Conservation (phyloP, 2,113 vertebrate genomes). For the Setophaga kirtlandii region DNA sequence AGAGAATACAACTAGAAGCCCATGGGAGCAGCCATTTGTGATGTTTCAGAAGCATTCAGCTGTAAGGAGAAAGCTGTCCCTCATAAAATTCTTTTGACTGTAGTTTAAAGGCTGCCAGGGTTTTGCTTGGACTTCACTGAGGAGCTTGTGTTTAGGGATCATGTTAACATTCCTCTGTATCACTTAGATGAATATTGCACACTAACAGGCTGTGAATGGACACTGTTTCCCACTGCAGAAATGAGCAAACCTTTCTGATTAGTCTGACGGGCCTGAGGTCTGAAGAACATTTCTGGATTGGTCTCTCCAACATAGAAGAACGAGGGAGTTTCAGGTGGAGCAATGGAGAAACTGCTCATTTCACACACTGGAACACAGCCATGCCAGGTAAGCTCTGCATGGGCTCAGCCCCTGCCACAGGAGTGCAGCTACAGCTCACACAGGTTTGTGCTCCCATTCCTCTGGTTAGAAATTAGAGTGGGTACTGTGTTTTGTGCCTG, state of each 20-base stretch:
- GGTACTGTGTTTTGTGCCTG: neutral
- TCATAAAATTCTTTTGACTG: neutral
- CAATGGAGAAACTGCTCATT: slow-evolving; percentile 71
- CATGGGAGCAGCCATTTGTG: neutral
- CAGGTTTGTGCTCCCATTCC: neutral
- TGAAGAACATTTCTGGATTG: slow-evolving; percentile 90
- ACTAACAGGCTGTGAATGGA: neutral
- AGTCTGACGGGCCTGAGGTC: slow-evolving; percentile 84
- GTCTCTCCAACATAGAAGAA: slow-evolving; percentile 78
- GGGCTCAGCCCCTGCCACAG: neutral
- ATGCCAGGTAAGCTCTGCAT: slow-evolving; percentile 84
- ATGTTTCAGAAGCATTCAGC: neutral
- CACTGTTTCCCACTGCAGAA: slow-evolving; percentile 70
- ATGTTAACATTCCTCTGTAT: neutral
- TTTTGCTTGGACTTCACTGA: neutral
- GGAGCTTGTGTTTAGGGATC: neutral
- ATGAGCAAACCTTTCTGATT: slow-evolving; percentile 88
- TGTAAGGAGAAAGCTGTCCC: neutral
- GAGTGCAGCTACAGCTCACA: neutral
- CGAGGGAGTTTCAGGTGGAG: slow-evolving; percentile 80
- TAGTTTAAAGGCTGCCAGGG: neutral
- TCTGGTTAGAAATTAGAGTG: neutral
- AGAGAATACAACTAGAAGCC: neutral
- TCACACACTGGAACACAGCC: slow-evolving; percentile 87
- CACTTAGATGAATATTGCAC: neutral